These are phyloP conservation scores for Euthynnus affinis DNA, from an alignment of 2,797 vertebrate genomes.

Conservation along the genomic window DNA sequence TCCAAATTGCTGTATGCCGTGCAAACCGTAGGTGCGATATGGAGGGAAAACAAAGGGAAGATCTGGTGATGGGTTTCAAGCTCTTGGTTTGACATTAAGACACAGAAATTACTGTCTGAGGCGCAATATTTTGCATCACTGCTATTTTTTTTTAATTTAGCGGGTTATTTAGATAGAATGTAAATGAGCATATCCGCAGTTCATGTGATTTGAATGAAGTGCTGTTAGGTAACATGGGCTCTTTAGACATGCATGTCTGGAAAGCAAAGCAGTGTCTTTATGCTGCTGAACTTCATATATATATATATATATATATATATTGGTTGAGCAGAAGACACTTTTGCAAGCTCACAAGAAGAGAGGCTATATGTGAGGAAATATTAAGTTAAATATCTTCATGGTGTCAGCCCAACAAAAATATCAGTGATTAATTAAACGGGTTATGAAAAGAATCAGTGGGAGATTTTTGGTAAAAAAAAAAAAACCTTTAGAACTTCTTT, in stretches of 20 bases:
- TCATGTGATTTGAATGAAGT: background rate
- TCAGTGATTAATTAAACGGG: background rate
- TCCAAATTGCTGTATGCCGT: background rate
- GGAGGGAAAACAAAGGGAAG: background rate
- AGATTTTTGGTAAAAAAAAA: too few species aligned
- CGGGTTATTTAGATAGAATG: background rate
- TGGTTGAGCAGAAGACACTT: background rate
- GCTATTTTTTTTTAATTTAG: background rate
- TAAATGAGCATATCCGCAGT: background rate
- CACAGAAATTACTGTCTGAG: background rate
- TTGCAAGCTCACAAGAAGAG: too few species aligned
- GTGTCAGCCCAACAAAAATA: background rate
- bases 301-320: too few species aligned
- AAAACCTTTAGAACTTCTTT: too few species aligned
- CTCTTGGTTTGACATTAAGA: slow-evolving; percentile 25
- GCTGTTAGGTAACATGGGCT: background rate
- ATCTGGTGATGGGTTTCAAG: slow-evolving; percentile 21
- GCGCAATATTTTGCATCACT: background rate
- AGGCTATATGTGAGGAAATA: too few species aligned
- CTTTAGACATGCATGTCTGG: too few species aligned
- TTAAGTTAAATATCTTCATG: too few species aligned
- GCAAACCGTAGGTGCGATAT: slow-evolving; percentile 18
- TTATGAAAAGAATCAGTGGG: too few species aligned
- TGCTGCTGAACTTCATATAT: too few species aligned
- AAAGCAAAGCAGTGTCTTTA: too few species aligned